phyloP scores from a whole-genome alignment of 1,140 invertebrate genomes.

The Saccostrea cuccullata region DNA sequence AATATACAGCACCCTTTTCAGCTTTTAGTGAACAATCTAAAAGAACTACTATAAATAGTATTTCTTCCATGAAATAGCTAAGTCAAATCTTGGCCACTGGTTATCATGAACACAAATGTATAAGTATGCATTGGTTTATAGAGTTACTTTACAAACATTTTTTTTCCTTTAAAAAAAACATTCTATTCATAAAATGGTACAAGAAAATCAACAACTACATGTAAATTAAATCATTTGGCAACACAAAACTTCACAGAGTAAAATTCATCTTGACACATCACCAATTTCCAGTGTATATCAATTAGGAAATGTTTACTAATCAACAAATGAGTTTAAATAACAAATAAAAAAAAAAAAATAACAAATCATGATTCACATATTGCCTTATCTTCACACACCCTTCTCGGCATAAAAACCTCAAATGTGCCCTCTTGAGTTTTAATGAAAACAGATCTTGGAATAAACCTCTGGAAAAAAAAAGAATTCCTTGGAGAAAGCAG shows the following conservation, averaged over 20 bases:
- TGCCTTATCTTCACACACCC: background rate
- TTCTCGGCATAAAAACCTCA: background rate
- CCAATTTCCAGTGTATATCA: background rate
- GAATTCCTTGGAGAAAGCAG: background rate
- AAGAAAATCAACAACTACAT: slow-evolving; percentile 18
- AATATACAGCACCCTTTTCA: background rate
- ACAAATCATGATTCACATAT: background rate
- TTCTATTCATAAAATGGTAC: background rate
- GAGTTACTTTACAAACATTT: background rate
- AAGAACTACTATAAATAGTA: background rate
- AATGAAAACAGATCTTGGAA: slow-evolving; percentile 7
- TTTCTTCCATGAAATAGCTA: background rate
- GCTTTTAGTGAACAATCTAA: background rate
- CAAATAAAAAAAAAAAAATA: background rate
- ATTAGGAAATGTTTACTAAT: background rate
- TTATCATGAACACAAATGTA: slow-evolving; percentile 17
- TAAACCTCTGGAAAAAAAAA: background rate
- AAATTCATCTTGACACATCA: background rate
- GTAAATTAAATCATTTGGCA: background rate
- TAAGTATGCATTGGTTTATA: background rate
- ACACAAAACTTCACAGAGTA: slow-evolving; percentile 5
- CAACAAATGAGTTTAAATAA: slow-evolving; percentile 14
- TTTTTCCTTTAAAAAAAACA: background rate
- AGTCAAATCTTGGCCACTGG: background rate
- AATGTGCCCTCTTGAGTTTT: background rate